These are phyloP conservation scores for Eristalis arbustorum DNA, from an alignment of 2,888 invertebrate species.

Conservation along the genomic window DNA sequence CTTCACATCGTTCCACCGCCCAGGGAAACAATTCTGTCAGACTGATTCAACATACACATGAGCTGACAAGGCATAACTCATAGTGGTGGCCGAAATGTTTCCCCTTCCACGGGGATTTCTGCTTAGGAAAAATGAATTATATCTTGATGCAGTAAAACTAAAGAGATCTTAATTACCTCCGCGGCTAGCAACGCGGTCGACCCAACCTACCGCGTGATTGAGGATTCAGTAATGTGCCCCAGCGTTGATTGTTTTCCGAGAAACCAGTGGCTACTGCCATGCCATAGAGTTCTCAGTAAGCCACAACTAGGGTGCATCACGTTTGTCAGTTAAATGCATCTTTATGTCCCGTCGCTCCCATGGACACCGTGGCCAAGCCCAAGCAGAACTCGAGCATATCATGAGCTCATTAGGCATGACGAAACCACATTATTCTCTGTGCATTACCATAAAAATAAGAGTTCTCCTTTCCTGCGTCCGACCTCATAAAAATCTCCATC, in stretches of 20 bases:
- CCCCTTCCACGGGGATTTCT: too few relatives aligned
- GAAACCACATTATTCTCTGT: not conserved
- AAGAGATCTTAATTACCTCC: not conserved
- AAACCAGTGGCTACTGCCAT: not conserved
- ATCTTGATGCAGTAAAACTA: not conserved
- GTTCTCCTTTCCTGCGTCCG: not conserved
- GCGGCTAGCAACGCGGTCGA: not conserved
- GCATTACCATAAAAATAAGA: slow-evolving; percentile 8
- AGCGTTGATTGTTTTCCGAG: not conserved
- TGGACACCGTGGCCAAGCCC: not conserved
- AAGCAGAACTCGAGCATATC: slow-evolving; percentile 4
- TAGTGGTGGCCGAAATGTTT: too few relatives aligned
- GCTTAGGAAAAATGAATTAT: too few relatives aligned
- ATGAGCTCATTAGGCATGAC: slow-evolving; percentile 27
- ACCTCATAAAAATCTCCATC: slow-evolving; percentile 12
- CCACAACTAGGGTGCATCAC: not conserved
- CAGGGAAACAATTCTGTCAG: too few relatives aligned
- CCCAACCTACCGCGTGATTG: not conserved
- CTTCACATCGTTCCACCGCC: too few relatives aligned
- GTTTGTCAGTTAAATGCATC: not conserved
- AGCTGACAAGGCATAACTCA: too few relatives aligned
- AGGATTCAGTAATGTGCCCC: not conserved
- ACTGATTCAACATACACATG: too few relatives aligned
- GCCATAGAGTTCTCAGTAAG: not conserved
- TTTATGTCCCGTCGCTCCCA: not conserved